Base-by-base conservation (phyloP, 2,113 vertebrate genomes). In the Zosterops hypoxanthus region DNA sequence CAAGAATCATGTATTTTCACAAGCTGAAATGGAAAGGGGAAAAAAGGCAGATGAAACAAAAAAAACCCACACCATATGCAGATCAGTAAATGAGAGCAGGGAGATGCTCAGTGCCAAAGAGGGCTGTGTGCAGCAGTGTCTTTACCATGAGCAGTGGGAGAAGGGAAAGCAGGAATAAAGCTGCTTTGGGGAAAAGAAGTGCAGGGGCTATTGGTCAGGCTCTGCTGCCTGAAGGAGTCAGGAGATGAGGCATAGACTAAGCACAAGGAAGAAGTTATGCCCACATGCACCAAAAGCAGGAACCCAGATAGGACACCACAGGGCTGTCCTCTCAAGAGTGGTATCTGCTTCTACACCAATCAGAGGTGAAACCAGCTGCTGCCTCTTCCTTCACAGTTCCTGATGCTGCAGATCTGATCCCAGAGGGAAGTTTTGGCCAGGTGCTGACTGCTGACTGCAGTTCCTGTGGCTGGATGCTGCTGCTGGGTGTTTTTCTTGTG, bases 161-260 rank as follows among this genome's bases (percentile, higher is more conserved):
- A 92, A 42, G n/a, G 12, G 13, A 69, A 84, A 34, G 34, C 28
- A 83, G 47, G 28, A 79, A 82, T 61, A 64, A 75, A 86, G 65
- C 29, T 61, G 25, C 34, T 70, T 66, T 0, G 0, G 29, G 3
- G 11, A 21, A 82, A 77, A 50, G 11, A 25, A 22, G 33, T 55
- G 31, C 66, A 60, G 28, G 5, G 17, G 14, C 2, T 49, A 14
- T 55, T 34, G 70, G 64, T 14, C 28, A 81, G 52, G 26, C 31
- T 44, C 34, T 75, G 49, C 24, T 56, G 34, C 33, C 49, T 33
- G 53, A 79, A 78, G 63, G 65, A n/a, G 18, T 19, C 50, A 57
- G 34, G 46, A 71, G 39, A 31, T 0, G 1, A 71, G 8, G 22
- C 22, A 31, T 0, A 82, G 56, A 29, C 29, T 29, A 52, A 75